phyloP scores from a whole-genome alignment of 2,113 vertebrate genomes.

The Pomatorhinus ruficollis region DNA sequence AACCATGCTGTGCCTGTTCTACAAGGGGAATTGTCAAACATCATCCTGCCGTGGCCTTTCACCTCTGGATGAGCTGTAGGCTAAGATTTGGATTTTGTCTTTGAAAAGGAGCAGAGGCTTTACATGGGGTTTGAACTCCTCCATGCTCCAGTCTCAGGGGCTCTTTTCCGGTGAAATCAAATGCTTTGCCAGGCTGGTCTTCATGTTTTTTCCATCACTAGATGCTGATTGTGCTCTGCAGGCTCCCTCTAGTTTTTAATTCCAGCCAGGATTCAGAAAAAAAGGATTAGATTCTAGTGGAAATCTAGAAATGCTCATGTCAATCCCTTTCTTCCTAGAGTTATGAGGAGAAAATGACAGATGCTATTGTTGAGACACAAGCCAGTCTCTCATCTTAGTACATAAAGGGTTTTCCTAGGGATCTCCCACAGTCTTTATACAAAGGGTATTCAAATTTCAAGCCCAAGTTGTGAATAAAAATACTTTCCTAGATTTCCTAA shows the following conservation, averaged over 20 bases:
- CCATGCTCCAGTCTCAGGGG: not conserved
- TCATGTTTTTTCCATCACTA: not conserved
- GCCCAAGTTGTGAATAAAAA: not conserved
- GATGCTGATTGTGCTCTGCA: not conserved
- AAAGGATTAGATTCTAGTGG: not conserved
- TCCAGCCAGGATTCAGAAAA: not conserved
- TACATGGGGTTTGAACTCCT: not conserved
- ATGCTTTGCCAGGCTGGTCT: not conserved
- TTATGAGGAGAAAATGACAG: not conserved
- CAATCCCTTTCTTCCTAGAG: not conserved
- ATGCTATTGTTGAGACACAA: not conserved
- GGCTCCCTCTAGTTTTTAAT: not conserved
- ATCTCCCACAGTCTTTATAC: not conserved
- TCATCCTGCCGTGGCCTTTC: not conserved
- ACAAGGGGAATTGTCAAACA: not conserved
- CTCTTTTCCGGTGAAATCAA: not conserved
- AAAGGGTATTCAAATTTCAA: not conserved
- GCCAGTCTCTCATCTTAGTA: not conserved
- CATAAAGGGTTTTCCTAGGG: not conserved
- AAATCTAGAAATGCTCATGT: not conserved
- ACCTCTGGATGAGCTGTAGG: not conserved
- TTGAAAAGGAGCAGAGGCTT: not conserved
- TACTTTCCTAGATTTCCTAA: not conserved
- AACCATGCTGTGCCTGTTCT: not conserved
- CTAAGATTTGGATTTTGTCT: not conserved